phyloP scores from a whole-genome alignment of 2,113 vertebrate species.

The Corynorhinus townsendii region DNA sequence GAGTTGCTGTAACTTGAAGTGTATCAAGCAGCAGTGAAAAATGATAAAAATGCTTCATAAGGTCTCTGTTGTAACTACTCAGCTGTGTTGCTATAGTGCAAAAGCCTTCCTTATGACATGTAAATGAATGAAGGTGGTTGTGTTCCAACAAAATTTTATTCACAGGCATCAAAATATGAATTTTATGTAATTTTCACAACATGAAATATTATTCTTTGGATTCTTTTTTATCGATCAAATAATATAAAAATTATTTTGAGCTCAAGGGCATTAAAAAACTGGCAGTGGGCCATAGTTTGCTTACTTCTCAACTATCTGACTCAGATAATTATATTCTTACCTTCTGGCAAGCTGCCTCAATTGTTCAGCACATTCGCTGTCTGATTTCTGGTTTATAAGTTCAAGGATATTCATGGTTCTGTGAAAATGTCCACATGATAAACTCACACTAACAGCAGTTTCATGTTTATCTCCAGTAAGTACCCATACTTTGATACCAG shows the following conservation, averaged over 20 bases:
- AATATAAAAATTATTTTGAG: not conserved
- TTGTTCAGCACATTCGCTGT: constrained; percentile 93
- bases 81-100: too few relatives aligned
- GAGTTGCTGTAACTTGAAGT: not conserved
- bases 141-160: not conserved
- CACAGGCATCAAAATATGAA: not conserved
- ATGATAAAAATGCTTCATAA: not conserved
- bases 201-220: not conserved
- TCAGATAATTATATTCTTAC: constrained; percentile 72
- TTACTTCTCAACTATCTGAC: not conserved
- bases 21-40: not conserved
- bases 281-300: not conserved
- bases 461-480: constrained; percentile 97
- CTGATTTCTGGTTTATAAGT: constrained; percentile 92
- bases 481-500: constrained; percentile 98
- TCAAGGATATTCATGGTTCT: constrained; percentile 97
- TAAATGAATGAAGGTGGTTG: not conserved
- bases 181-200: not conserved
- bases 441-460: constrained; percentile 95
- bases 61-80: not conserved
- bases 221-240: not conserved
- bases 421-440: constrained; percentile 96
- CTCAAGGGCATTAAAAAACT: not conserved
- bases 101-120: not conserved
- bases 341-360: constrained; percentile 90